These are phyloP conservation scores for Thaumetopoea pityocampa DNA, from an alignment of 1,140 invertebrate genomes.

Conservation along the genomic window DNA sequence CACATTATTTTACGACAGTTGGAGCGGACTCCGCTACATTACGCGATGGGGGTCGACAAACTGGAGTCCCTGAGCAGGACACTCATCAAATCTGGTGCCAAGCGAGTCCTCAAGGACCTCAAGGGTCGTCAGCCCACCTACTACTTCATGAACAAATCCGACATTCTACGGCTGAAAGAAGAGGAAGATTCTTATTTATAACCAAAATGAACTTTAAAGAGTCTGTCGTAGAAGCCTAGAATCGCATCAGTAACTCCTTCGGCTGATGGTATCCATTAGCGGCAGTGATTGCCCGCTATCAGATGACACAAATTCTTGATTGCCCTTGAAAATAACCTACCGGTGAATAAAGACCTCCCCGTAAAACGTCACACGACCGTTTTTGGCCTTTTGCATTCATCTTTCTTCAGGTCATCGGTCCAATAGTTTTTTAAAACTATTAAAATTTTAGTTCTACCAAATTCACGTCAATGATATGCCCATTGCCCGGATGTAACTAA, in stretches of 20 bases:
- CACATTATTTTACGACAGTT: conserved; percentile 77
- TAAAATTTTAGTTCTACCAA: no score
- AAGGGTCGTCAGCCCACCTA: conserved; percentile 93
- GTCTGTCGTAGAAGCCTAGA: background rate
- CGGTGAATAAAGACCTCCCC: no score
- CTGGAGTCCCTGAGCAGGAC: conserved; percentile 88
- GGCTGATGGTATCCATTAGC: no score
- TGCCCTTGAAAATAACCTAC: no score
- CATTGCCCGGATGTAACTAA: no score
- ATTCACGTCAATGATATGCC: no score
- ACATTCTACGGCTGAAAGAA: conserved; percentile 88
- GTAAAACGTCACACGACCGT: no score
- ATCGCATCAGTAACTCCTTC: background rate
- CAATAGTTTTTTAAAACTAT: no score
- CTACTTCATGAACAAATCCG: conserved; percentile 94
- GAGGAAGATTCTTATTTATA: conserved; percentile 81
- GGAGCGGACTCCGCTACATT: conserved; percentile 90
- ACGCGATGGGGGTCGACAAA: conserved; percentile 91
- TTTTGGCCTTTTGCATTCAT: no score
- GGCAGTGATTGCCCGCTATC: no score
- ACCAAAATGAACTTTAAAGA: background rate
- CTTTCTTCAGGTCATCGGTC: no score
- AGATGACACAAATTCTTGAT: no score
- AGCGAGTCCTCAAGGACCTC: conserved; percentile 88
- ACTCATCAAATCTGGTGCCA: conserved; percentile 88